Conservation (phyloP, 2,113 vertebrate genomes). For the Nothocercus julius region DNA sequence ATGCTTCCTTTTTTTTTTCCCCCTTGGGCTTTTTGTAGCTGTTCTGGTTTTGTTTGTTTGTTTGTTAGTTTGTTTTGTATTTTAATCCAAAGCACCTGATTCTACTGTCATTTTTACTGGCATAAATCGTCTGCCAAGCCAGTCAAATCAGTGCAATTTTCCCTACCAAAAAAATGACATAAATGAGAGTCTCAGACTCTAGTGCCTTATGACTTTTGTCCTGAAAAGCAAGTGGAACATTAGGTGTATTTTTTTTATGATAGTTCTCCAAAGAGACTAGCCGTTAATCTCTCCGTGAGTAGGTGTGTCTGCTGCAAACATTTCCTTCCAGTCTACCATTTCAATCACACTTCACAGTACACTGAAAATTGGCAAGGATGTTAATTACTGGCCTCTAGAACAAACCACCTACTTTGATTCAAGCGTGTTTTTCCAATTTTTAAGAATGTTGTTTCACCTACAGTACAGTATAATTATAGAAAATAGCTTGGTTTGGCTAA, state of each 20-base stretch:
- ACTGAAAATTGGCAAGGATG: slow-evolving; percentile 76
- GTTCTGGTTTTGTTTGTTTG: no score
- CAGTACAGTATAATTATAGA: slow-evolving; percentile 72
- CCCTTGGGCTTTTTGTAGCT: not conserved
- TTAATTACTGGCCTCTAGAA: slow-evolving; percentile 76
- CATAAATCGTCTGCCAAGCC: not conserved
- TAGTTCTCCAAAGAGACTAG: slow-evolving; percentile 67
- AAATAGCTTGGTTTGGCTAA: slow-evolving; percentile 72
- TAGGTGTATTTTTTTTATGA: slow-evolving; percentile 65
- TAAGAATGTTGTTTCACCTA: slow-evolving; percentile 72
- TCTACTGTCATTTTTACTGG: slow-evolving; percentile 20
- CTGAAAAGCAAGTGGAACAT: slow-evolving; percentile 53
- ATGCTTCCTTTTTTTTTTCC: not conserved
- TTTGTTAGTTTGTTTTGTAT: not conserved
- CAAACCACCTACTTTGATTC: slow-evolving; percentile 76
- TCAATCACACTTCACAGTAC: slow-evolving; percentile 78
- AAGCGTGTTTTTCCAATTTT: slow-evolving; percentile 62
- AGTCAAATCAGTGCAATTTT: not conserved
- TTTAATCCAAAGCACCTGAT: not conserved
- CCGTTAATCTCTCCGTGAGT: slow-evolving; percentile 69
- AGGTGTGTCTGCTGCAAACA: slow-evolving; percentile 75
- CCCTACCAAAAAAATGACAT: slow-evolving; percentile 8
- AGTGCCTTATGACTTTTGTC: slow-evolving; percentile 62
- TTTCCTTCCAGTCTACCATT: slow-evolving; percentile 77
- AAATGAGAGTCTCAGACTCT: slow-evolving; percentile 15